phyloP scores from a whole-genome alignment of 2,113 vertebrate genomes.

The Leucopsar rothschildi region DNA sequence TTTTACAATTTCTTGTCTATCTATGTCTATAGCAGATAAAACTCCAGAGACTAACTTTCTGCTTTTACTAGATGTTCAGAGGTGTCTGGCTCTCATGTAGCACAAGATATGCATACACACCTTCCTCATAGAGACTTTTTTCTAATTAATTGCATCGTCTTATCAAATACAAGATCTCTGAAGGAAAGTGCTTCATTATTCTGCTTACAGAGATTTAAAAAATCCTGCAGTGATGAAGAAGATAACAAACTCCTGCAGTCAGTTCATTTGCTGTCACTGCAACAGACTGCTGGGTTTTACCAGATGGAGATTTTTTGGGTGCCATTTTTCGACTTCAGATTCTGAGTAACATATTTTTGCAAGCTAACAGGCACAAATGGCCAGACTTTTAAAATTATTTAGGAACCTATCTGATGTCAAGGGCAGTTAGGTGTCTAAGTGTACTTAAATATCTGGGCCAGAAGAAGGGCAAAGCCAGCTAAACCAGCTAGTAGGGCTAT shows the following conservation, averaged over 20 bases:
- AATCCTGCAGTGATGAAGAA: neutral
- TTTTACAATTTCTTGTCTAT: neutral
- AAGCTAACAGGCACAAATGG: neutral
- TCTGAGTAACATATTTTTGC: neutral
- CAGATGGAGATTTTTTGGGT: neutral
- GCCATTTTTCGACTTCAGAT: neutral
- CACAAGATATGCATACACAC: neutral
- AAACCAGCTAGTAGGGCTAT: slow-evolving; percentile 38
- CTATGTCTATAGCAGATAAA: neutral
- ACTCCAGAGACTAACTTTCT: neutral
- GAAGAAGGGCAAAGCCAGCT: slow-evolving; percentile 46
- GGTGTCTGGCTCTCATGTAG: neutral
- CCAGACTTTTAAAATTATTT: neutral
- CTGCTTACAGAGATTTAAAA: neutral
- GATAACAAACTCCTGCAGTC: neutral
- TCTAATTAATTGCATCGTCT: neutral
- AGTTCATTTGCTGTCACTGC: neutral
- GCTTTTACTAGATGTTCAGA: neutral
- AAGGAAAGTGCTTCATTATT: neutral
- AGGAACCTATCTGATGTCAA: neutral
- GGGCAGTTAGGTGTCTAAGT: neutral
- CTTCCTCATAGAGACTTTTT: neutral
- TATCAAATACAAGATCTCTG: neutral
- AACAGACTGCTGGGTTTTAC: neutral
- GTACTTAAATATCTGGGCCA: neutral